These are phyloP conservation scores for Dascillus cervinus DNA, from an alignment of 2,888 invertebrate species.

Conservation along the genomic window DNA sequence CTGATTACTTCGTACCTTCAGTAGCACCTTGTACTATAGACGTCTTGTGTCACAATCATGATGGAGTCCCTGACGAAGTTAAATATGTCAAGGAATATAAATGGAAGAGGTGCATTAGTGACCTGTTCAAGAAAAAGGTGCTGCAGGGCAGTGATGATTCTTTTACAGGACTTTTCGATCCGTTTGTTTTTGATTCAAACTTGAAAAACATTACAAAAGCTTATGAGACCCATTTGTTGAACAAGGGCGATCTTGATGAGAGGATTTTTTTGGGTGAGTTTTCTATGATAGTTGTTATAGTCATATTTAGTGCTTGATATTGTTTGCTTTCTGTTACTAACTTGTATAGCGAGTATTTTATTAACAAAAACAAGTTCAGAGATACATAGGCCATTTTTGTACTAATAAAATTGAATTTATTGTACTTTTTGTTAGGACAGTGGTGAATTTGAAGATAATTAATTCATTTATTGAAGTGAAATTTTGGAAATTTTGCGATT, in stretches of 20 bases:
- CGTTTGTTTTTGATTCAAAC: slow-evolving; percentile 75
- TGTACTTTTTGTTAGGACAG: too few species aligned
- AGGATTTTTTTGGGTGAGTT: slow-evolving; percentile 80
- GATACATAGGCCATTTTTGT: too few species aligned
- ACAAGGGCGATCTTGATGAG: slow-evolving; percentile 93
- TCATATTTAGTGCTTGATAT: slow-evolving; percentile 1
- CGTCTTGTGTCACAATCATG: slow-evolving; percentile 70
- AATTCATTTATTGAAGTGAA: too few species aligned
- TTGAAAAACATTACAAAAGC: slow-evolving; percentile 74
- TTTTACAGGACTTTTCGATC: slow-evolving; percentile 69
- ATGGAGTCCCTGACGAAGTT: slow-evolving; percentile 80
- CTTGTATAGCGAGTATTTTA: slow-evolving; percentile 16
- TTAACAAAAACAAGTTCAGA: too few species aligned
- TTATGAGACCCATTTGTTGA: slow-evolving; percentile 87
- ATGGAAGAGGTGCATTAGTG: slow-evolving; percentile 70
- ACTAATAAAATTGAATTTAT: too few species aligned
- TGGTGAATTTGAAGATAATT: too few species aligned
- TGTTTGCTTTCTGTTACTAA: slow-evolving; percentile 2
- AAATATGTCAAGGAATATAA: slow-evolving; percentile 85
- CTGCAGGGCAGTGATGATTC: slow-evolving; percentile 65
- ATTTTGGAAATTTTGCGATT: too few species aligned
- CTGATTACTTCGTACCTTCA: slow-evolving; percentile 50
- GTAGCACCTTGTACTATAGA: slow-evolving; percentile 78
- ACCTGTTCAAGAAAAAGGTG: slow-evolving; percentile 66
- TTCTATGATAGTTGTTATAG: too few species aligned